Percentiles rank a stretch among this genome's conserved stretches.
phyloP scores from a whole-genome alignment of 2,113 vertebrate genomes.

The Butorides virescens region DNA sequence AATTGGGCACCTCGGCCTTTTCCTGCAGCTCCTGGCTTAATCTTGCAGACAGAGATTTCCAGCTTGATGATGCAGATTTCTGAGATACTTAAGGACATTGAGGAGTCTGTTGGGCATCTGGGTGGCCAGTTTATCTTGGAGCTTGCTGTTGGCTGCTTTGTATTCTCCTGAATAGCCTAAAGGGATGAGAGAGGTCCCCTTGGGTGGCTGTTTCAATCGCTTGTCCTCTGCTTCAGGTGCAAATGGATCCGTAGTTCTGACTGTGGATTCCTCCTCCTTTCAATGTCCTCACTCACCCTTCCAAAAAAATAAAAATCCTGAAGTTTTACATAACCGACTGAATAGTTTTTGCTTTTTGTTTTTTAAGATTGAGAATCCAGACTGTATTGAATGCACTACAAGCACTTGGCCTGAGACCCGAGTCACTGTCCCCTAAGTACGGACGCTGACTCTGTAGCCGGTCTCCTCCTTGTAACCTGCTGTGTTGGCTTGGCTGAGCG shows the following conservation, averaged over 20 bases:
- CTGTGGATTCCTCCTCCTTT: neutral
- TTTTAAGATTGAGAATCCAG: neutral
- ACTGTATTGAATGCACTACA: neutral
- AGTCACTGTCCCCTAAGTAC: neutral
- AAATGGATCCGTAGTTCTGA: neutral
- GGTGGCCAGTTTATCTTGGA: neutral
- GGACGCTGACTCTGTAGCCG: neutral
- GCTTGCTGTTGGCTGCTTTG: neutral
- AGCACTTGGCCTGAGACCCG: neutral
- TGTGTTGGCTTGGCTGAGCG: neutral
- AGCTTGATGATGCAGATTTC: neutral
- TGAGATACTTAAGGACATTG: neutral
- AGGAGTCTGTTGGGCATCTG: neutral
- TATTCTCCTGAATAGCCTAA: neutral
- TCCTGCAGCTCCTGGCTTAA: neutral
- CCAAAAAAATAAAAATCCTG: rapidly evolving
- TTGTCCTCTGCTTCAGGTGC: neutral
- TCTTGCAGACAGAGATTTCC: neutral
- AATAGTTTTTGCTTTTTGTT: neutral
- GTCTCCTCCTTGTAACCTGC: neutral
- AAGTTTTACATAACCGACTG: neutral
- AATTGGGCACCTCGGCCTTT: neutral
- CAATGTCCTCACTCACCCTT: neutral
- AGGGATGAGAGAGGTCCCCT: neutral
- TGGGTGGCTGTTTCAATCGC: neutral